Percentiles rank a stretch among this genome's conserved stretches.
Conservation (phyloP, 2,113 vertebrate species). For the Boleophthalmus pectinirostris region DNA sequence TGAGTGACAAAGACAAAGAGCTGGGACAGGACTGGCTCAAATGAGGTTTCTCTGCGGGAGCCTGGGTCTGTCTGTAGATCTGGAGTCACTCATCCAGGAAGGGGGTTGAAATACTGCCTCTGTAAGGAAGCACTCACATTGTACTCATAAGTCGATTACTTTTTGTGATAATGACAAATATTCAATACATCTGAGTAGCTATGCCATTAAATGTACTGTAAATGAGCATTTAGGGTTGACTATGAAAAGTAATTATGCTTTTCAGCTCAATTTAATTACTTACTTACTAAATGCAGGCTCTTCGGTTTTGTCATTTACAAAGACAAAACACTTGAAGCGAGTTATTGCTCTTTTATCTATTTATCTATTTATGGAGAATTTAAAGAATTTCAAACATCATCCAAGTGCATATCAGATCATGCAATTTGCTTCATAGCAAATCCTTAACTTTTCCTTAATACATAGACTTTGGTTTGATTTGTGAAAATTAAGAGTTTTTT, state of each 20-base stretch:
- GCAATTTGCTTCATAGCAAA: neutral
- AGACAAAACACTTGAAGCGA: neutral
- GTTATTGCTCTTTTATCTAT: neutral
- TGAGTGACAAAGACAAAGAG: conserved; percentile 58
- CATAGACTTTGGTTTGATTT: neutral
- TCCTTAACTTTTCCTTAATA: neutral
- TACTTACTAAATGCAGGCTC: neutral
- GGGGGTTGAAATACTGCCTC: conserved; percentile 40
- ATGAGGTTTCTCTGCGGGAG: conserved; percentile 52
- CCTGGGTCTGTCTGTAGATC: conserved; percentile 26
- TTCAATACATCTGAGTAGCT: neutral
- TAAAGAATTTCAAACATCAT: neutral
- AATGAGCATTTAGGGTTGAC: neutral
- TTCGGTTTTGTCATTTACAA: neutral
- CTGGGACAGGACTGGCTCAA: conserved; percentile 33
- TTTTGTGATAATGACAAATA: neutral
- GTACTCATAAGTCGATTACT: neutral
- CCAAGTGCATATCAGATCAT: neutral
- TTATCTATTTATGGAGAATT: neutral
- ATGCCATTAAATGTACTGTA: neutral
- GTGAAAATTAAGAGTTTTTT: no score
- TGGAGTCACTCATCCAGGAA: conserved; percentile 49
- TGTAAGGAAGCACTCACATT: conserved; percentile 22
- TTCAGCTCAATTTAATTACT: neutral
- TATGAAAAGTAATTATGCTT: neutral